A percentile compares a stretch with the other conserved stretches of the same genome.
Conservation (phyloP, 2,888 invertebrate species). For the Chrysomela aeneicollis region DNA sequence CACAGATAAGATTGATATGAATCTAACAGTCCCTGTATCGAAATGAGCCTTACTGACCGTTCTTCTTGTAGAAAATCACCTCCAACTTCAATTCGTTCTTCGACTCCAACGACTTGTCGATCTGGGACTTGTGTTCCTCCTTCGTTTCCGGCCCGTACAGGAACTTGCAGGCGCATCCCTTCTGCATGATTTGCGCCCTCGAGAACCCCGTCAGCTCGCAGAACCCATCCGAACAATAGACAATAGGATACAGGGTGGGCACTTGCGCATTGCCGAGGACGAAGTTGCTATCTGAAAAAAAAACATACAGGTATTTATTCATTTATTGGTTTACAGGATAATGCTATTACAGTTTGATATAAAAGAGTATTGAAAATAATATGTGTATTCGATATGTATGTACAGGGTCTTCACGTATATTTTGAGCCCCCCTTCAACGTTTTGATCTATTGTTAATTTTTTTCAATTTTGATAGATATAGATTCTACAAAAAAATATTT, state of each 20-base stretch:
- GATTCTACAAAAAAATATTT: no score
- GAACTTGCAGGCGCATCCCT: constrained; percentile 94
- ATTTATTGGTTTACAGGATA: no score
- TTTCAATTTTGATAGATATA: no score
- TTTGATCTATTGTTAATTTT: no score
- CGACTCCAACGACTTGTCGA: constrained; percentile 87
- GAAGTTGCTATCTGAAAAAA: constrained; percentile 89
- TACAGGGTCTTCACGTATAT: no score
- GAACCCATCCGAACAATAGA: constrained; percentile 96
- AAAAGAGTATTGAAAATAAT: no score
- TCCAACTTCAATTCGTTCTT: constrained; percentile 94
- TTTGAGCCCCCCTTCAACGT: no score
- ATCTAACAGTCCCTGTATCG: no score
- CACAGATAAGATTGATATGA: no score
- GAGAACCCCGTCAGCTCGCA: constrained; percentile 94
- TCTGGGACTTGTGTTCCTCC: constrained; percentile 87
- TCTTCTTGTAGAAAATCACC: constrained; percentile 94
- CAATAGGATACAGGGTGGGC: constrained; percentile 86
- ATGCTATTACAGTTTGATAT: no score
- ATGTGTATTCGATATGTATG: no score
- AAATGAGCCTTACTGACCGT: constrained; percentile 85
- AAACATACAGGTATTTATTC: background rate
- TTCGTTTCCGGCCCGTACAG: constrained; percentile 90
- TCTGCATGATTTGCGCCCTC: constrained; percentile 96
- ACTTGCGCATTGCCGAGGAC: constrained; percentile 96